A percentile compares a stretch with the other conserved stretches of the same genome.
phyloP scores from a whole-genome alignment of 2,888 invertebrate species.

The Loripinus fragilis region DNA sequence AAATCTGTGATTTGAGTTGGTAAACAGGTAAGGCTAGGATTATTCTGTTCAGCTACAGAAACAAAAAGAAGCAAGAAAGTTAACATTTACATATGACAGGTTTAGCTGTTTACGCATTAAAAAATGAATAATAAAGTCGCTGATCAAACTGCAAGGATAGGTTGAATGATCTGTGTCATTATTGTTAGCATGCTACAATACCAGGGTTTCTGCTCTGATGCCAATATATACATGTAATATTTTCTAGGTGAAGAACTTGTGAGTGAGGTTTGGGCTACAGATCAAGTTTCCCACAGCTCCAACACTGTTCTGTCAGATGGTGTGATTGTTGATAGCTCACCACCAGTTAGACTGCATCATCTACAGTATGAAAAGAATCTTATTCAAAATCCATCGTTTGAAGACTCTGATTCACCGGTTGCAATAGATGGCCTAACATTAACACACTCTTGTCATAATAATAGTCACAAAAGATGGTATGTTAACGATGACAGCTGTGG shows the following conservation, averaged over 20 bases:
- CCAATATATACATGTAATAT: too few species aligned
- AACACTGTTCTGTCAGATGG: conserved; percentile 36
- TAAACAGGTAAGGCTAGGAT: too few species aligned
- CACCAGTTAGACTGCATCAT: conserved; percentile 28
- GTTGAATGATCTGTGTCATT: too few species aligned
- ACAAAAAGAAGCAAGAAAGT: too few species aligned
- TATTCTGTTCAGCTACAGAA: too few species aligned
- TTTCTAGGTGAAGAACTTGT: background rate
- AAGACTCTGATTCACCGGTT: background rate
- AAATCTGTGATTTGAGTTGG: too few species aligned
- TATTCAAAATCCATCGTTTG: conserved; percentile 38
- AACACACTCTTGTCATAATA: background rate
- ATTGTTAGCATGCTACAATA: too few species aligned
- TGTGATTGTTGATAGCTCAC: conserved; percentile 37
- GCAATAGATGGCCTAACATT: background rate
- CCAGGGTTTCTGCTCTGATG: too few species aligned
- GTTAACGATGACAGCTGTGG: background rate
- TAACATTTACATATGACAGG: too few species aligned
- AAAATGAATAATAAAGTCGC: too few species aligned
- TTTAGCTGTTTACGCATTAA: too few species aligned
- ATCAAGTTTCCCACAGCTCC: conserved; percentile 37
- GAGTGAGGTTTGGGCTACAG: conserved; percentile 35
- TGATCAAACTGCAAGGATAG: too few species aligned
- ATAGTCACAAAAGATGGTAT: background rate
- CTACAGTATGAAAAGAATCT: conserved; percentile 28